Percentiles rank a stretch among this genome's conserved stretches.
phyloP scores from a whole-genome alignment of 2,113 vertebrate genomes.

The Mugil cephalus region DNA sequence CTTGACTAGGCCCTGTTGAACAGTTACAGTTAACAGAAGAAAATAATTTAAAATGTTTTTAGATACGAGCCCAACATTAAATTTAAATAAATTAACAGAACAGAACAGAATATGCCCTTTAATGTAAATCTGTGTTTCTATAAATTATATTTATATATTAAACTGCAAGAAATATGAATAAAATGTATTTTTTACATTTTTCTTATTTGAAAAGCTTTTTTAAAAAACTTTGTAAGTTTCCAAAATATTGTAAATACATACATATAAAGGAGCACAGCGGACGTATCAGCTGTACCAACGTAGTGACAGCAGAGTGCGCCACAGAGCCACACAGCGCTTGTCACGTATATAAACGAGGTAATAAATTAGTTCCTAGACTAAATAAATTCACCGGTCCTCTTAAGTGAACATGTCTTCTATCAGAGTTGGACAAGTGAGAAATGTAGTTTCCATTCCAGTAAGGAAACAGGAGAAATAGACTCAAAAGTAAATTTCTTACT shows the following conservation, averaged over 20 bases:
- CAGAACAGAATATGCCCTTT: no score
- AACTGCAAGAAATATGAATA: no score
- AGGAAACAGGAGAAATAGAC: background rate
- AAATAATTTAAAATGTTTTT: no score
- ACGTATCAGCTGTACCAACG: conserved; percentile 4
- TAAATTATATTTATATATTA: no score
- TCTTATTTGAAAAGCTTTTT: no score
- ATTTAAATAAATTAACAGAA: background rate
- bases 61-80: no score
- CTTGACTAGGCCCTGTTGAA: background rate
- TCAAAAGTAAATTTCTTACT: background rate
- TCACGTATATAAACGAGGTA: background rate
- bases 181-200: no score
- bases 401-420: background rate
- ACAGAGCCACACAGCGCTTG: background rate
- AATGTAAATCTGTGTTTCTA: no score
- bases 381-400: background rate
- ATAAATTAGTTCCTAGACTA: background rate
- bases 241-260: no score
- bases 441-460: background rate
- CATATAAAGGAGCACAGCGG: no score
- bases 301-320: conserved; percentile 38
- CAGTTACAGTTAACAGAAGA: no score
- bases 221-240: no score
- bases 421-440: background rate